Conservation (phyloP, 1,140 invertebrate genomes). For the Drosophila kurseongensis region DNA sequence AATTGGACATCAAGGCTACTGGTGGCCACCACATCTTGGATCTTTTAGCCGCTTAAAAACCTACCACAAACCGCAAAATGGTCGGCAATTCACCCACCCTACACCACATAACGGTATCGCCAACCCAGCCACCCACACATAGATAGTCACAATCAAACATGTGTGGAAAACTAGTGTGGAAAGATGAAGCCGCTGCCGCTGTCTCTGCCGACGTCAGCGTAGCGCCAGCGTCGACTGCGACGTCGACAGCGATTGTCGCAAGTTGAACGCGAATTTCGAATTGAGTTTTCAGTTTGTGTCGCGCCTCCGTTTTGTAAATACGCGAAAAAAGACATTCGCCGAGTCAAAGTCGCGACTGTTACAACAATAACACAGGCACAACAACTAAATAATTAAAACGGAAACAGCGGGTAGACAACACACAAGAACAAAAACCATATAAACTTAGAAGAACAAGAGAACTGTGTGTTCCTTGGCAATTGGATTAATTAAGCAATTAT, state of each 20-base stretch:
- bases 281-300: constrained; percentile 81
- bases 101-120: constrained; percentile 39
- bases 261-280: constrained; percentile 77
- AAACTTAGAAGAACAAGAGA: constrained; percentile 32
- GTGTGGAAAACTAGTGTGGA: constrained; percentile 26
- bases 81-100: constrained; percentile 22
- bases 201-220: constrained; percentile 4
- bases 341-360: constrained; percentile 35
- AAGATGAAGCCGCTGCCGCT: constrained; percentile 42
- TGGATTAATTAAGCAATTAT: constrained; percentile 80
- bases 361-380: constrained; percentile 21
- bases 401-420: constrained; percentile 66
- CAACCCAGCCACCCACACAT: too few relatives aligned
- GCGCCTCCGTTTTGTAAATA: constrained; percentile 83
- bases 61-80: constrained; percentile 42
- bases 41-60: constrained; percentile 22
- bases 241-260: constrained; percentile 17
- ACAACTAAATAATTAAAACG: constrained; percentile 50
- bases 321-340: constrained; percentile 66
- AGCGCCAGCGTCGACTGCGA: not conserved
- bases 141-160: constrained; percentile 16
- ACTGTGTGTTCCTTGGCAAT: constrained; percentile 63
- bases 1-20: constrained; percentile 5
- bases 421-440: constrained; percentile 18
- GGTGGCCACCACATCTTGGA: constrained; percentile 4